Percentiles rank a stretch among this genome's conserved stretches.
phyloP scores from a whole-genome alignment of 2,113 vertebrate species.

The Potamarius usumacintae region DNA sequence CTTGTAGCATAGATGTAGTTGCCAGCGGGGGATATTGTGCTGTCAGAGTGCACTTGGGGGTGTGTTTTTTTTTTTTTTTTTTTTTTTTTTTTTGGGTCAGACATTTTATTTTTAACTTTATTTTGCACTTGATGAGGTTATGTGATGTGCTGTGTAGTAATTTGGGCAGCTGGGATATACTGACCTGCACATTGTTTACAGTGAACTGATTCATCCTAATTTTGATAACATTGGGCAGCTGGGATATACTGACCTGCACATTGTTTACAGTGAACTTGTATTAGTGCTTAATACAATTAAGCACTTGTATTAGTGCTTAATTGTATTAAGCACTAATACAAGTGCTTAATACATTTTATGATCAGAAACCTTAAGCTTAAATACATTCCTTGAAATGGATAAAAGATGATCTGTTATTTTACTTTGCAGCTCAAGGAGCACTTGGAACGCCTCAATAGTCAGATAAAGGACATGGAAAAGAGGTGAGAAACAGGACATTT shows the following conservation, averaged over 20 bases:
- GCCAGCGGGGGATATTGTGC: no score
- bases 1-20: no score
- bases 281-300: no score
- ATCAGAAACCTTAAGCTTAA: neutral
- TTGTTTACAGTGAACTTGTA: no score
- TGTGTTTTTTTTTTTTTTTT: no score
- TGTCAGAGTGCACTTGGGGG: no score
- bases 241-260: no score
- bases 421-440: constrained; percentile 84
- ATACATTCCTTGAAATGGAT: neutral
- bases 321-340: no score
- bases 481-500: constrained; percentile 73
- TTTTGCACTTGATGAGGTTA: neutral
- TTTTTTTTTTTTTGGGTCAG: no score
- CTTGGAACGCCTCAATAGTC: constrained; percentile 85
- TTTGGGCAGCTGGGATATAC: neutral
- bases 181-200: neutral
- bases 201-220: neutral
- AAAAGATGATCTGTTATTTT: neutral
- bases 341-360: neutral
- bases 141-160: neutral
- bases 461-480: constrained; percentile 89
- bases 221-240: neutral
- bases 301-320: no score
- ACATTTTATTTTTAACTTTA: no score